Percentiles rank a stretch among this genome's conserved stretches.
Evolutionary conservation across 2,113 vertebrate genomes (phyloP).

Genomic region (Telmatochromis sp.): DNA sequence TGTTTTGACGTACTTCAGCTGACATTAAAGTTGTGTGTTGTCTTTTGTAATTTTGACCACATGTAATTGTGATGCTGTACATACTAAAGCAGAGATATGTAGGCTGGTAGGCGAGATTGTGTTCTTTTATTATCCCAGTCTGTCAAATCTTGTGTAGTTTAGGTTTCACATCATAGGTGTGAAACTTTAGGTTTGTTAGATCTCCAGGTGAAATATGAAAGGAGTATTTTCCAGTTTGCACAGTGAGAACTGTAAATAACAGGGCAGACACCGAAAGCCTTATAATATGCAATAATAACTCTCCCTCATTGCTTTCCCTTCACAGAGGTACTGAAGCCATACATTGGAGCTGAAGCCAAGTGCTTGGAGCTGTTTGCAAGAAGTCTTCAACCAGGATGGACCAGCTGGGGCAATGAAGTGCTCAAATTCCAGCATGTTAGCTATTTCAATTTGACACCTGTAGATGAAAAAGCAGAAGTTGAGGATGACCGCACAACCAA

Average conservation of each 20-base stretch:
- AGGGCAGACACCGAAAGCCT: neutral
- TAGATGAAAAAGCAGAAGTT: neutral
- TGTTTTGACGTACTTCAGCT: neutral
- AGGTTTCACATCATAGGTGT: neutral
- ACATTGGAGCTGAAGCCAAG: conserved; percentile 66
- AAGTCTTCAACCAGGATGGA: conserved; percentile 90
- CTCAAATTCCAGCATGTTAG: conserved; percentile 89
- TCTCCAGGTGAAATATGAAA: neutral
- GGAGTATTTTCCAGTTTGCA: neutral
- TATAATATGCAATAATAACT: neutral
- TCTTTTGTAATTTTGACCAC: neutral
- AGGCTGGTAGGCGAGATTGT: neutral
- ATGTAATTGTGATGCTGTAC: neutral
- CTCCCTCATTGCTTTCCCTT: conserved; percentile 1
- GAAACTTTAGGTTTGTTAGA: neutral
- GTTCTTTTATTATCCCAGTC: neutral
- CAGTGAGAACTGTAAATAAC: neutral
- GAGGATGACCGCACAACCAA: neutral
- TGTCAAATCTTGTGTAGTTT: neutral
- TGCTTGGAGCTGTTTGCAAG: conserved; percentile 93
- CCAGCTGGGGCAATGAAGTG: conserved; percentile 97
- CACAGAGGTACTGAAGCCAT: conserved; percentile 82
- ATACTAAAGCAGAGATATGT: neutral
- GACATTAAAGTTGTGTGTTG: neutral
- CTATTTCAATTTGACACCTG: conserved; percentile 69